phyloP scores from a whole-genome alignment of 2,797 vertebrate species.

The Phrynocephalus guinanensis region DNA sequence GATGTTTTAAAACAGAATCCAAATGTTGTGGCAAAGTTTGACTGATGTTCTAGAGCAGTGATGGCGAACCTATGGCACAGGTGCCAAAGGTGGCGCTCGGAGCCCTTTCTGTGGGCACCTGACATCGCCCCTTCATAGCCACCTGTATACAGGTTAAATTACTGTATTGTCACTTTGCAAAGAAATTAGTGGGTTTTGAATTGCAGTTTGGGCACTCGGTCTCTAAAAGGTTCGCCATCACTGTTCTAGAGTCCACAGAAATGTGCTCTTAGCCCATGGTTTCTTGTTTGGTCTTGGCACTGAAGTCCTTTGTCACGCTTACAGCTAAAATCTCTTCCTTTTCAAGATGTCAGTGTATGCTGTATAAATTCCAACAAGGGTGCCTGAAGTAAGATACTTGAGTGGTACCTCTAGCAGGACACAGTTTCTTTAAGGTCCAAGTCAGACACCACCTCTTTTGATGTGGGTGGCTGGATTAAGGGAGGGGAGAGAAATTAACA shows the following conservation, averaged over 20 bases:
- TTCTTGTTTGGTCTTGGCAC: background rate
- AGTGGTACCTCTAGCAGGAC: background rate
- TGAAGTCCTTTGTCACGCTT: background rate
- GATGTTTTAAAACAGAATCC: background rate
- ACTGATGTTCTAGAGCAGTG: background rate
- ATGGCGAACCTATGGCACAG: no score
- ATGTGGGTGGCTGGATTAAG: background rate
- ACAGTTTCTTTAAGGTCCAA: background rate
- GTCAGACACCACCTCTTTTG: background rate
- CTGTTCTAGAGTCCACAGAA: background rate
- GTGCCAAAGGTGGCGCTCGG: no score
- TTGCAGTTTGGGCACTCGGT: no score
- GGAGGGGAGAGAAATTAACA: no score
- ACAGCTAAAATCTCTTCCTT: constrained; percentile 46
- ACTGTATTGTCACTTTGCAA: no score
- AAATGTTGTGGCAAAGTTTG: background rate
- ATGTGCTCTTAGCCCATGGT: background rate
- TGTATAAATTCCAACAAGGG: constrained; percentile 63
- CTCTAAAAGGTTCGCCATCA: no score
- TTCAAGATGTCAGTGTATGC: constrained; percentile 36
- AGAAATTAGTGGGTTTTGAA: no score
- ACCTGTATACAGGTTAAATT: no score
- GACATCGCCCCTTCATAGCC: no score
- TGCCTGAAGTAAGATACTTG: background rate
- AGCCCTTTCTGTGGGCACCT: no score